Percentiles rank a stretch among this genome's conserved stretches.
phyloP scores from a whole-genome alignment of 2,113 vertebrate species.

The Prolemur simus region DNA sequence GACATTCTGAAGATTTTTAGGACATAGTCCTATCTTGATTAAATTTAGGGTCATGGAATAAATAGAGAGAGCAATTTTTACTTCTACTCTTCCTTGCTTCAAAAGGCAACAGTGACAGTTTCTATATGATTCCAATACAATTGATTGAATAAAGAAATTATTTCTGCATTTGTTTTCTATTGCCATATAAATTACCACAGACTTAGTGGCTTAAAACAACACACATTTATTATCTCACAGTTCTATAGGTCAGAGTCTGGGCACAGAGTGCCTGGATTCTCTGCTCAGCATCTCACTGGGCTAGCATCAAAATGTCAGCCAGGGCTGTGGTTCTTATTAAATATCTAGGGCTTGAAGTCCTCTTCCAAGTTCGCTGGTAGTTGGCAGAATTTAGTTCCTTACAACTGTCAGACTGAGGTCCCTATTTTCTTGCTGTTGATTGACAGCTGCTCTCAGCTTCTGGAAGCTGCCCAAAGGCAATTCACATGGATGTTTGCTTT shows the following conservation, averaged over 20 bases:
- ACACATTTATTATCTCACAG: not conserved
- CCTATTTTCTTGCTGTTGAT: not conserved
- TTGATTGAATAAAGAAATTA: slow-evolving; percentile 47
- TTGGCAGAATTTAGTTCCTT: slow-evolving; percentile 21
- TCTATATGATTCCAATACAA: not conserved
- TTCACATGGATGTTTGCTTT: not conserved
- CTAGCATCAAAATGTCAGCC: not conserved
- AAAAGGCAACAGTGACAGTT: slow-evolving; percentile 17
- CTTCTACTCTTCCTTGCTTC: not conserved
- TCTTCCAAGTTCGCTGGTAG: not conserved
- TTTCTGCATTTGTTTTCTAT: slow-evolving; percentile 26
- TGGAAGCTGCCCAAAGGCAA: not conserved
- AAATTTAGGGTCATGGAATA: slow-evolving; percentile 20
- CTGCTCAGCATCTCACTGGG: not conserved
- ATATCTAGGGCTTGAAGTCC: not conserved
- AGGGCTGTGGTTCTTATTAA: not conserved
- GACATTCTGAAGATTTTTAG: slow-evolving; percentile 29
- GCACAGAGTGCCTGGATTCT: not conserved
- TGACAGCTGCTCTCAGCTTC: not conserved
- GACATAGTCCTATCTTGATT: not conserved
- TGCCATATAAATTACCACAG: not conserved
- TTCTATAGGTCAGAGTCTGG: not conserved
- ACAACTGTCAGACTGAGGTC: not conserved
- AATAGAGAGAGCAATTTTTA: slow-evolving; percentile 38
- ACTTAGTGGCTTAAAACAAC: not conserved